Base-by-base conservation (phyloP, 2,888 invertebrate genomes). In the Sphaerophoria rueppellii region DNA sequence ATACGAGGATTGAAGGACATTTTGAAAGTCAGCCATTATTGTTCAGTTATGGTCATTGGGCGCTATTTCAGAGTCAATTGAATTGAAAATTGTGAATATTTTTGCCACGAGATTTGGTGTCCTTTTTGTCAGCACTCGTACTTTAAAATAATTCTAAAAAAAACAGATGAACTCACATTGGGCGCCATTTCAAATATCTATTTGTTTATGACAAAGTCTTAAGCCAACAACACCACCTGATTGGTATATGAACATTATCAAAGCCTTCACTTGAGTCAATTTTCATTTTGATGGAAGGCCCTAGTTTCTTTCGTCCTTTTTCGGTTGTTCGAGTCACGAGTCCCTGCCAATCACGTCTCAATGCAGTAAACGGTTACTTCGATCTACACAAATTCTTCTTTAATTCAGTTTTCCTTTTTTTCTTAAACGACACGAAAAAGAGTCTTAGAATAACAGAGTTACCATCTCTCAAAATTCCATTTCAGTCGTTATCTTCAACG, bases 281-380 rank as follows among this genome's bases (percentile, higher is more conserved):
- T n/a, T n/a, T n/a, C n/a, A n/a, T n/a, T n/a, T n/a, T n/a, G n/a
- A n/a, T n/a, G n/a, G n/a, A n/a, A n/a, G n/a, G n/a, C n/a, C n/a
- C n/a, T n/a, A n/a, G n/a, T n/a, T 69, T 46, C 24, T 34, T 35
- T 24, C 24, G 7, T 34, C 12, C 46, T 46, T 46, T 46, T 46
- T 35, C n/a, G 32, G 32, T 9, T 16, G 16, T 24, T 37, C 12
- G 6, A 40, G 6, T 40, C 9, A 7, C 40, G 48, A 78, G 65
- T 35, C 60, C 14, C 65, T 60, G 78, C 58, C 79, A 79, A 79
- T 75, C 82, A 83, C 82, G 82, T 83, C 60, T 40, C 74, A 71
- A 54, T 83, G 82, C 82, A 83, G 82, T 58, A 60, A 65, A 50
- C 67, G 61, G 77, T 60, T 67, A 54, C 54, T 71, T 67, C 65